Evolutionary conservation across 2,888 invertebrate genomes (phyloP), one percentile per base, ranked within the genome.

Genomic region (Hofmannophila pseudospretella): DNA sequence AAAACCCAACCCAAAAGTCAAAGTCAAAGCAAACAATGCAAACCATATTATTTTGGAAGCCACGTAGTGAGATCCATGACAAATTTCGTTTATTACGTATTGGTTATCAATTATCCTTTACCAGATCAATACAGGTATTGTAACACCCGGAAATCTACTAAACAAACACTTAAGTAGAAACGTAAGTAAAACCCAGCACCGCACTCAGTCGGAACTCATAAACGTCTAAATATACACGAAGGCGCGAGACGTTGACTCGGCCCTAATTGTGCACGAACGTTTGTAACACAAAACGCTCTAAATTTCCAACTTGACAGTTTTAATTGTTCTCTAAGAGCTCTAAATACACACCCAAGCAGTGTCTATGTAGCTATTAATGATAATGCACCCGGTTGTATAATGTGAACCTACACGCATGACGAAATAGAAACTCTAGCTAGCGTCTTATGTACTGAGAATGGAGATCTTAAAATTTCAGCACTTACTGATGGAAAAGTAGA

Each of bases 351-450:
- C 62, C 47, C 65, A 64, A 72, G 68, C 64, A 65, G 67, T 57
- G 62, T 64, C 65, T 23, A 23, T 63, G 65, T 59, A 50, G 60
- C 74, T 76, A 79, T 78, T 74, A 77, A 77, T 66, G 75, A 72
- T 72, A 66, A 53, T 54, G 56, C 10, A 27, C 23, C n/a, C 7
- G 23, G 16, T n/a, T n/a, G n/a, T 16, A 16, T 16, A 16, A 16
- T 16, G 16, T 16, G 16, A 16, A 16, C 16, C 5, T 16, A 16
- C 16, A 16, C 3, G 3, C 16, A 5, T 16, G 16, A 16, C 3
- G 16, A 16, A 16, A 4, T 16, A 16, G 16, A 16, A 16, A 16
- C 5, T 3, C n/a, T n/a, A n/a, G n/a, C n/a, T n/a, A n/a, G n/a
- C n/a, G n/a, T n/a, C n/a, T n/a, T n/a, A n/a, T n/a, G n/a, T n/a